Base-by-base conservation (phyloP, 2,113 vertebrate genomes). In the Sylvia atricapilla region DNA sequence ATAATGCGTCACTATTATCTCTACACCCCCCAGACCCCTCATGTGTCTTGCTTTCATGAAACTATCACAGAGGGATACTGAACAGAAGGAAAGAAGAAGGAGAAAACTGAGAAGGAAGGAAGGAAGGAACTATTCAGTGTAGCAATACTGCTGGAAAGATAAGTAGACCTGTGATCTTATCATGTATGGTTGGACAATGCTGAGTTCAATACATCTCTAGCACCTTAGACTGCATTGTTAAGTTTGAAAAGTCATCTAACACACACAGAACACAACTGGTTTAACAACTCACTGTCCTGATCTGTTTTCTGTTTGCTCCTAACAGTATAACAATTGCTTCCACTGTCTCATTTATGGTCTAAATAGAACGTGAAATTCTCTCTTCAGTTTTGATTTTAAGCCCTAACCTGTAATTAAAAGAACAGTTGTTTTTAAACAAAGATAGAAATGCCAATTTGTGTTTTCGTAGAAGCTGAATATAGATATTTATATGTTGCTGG, bases 1-100 rank as follows among this genome's bases (percentile, higher is more conserved):
- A 93, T 91, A 70, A 70, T 88, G 83, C 37, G 8, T 93, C 97
- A 96, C 95, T 95, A 96, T 75, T 92, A 93, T 72, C 96, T 95
- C 95, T 66, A 27, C 50, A 49, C 58, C 27, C 56, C 18, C 28
- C 64, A 73, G 56, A 58, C 69, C 58, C 43, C 80, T 95, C 63
- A 64, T 49, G 70, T 87, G 81, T 68, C 80, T 90, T 74, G 78
- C 64, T 84, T 62, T 68, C 69, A 52, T 56, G 88, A 95, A 95
- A 76, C 89, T 88, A 95, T 93, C 89, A 96, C 92, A 83, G 33
- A 81, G 94, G 83, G 90, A 73, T 87, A 67, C n/a, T 63, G 73
- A 81, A 69, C 49, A 86, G 88, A 82, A 73, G 77, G 43, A 31
- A 55, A 53, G 43, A 37, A 52, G 55, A 55, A 77, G 50, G n/a